Base-by-base conservation (phyloP, 2,113 vertebrate species). In the Alligator mississippiensis region DNA sequence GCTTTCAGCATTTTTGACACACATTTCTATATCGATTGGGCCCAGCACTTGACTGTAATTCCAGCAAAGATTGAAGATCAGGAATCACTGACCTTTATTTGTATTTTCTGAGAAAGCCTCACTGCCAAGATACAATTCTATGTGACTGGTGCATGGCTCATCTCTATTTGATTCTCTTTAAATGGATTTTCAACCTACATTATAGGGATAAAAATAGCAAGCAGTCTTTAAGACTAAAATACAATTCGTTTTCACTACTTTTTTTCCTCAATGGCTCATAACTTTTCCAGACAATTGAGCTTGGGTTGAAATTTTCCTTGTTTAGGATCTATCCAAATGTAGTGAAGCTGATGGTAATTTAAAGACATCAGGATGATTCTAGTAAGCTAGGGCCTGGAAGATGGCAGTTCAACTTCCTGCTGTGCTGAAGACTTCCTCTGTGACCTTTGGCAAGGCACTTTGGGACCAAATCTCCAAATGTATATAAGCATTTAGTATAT, bases 1-100 rank as follows among this genome's bases (percentile, higher is more conserved):
- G 88, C n/a, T 93, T 93, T 88, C 1, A 1, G 55, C 47, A 88
- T 90, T 84, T 90, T 93, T 93, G 93, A 90, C 92, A 94, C 17
- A 4, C 63, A 68, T 57, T 94, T 84, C 76, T 93, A 25, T 47
- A 64, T 38, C 89, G 61, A 62, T 82, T 93, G 80, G 58, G 87
- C 87, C 82, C 76, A 84, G 75, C 9, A 22, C 19, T 85, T 90
- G 9, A 34, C 74, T 82, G 85, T 61, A 90, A 94, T 94, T 88
- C 89, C 47, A 60, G 38, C 7, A 1, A 91, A 92, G 83, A 77
- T 66, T 59, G n/a, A 22, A 72, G 55, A 25, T 47, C 90, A 77
- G 95, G 82, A 96, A 90, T 96, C 92, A 77, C 24, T 80, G 6
- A 2, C 66, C 60, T 4, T n/a, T 85, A 62, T 38, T 82, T 80